Evolutionary conservation across 2,888 invertebrate genomes (phyloP).

Genomic region (Epinotia bilunana): DNA sequence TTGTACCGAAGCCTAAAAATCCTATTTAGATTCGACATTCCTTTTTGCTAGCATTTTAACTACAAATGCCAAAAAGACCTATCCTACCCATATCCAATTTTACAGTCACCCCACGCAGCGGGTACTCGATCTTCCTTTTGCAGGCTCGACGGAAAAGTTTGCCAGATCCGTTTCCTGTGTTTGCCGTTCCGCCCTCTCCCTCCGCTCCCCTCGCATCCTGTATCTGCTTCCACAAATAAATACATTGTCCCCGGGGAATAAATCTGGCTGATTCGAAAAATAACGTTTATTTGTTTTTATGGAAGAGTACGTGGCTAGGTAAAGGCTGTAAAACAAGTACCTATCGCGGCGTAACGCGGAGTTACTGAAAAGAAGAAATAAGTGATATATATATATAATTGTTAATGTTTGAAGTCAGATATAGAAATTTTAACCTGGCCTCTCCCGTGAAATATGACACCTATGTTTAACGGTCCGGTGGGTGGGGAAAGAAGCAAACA

Average conservation of each 20-base stretch:
- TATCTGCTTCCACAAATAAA: slow-evolving; percentile 69
- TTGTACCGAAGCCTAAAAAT: not conserved
- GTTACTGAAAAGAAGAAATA: not conserved
- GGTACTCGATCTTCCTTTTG: slow-evolving; percentile 68
- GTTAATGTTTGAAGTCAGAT: too few species aligned
- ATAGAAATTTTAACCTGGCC: too few species aligned
- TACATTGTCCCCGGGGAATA: slow-evolving; percentile 70
- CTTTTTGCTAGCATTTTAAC: not conserved
- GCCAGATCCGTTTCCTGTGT: slow-evolving; percentile 81
- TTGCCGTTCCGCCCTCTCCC: slow-evolving; percentile 67
- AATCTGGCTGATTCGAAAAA: slow-evolving; percentile 69
- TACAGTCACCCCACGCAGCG: slow-evolving; percentile 63
- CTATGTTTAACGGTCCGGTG: too few species aligned
- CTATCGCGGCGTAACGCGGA: not conserved
- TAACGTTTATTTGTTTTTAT: slow-evolving; percentile 58
- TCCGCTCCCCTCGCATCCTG: slow-evolving; percentile 55
- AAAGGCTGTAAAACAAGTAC: slow-evolving; percentile 16
- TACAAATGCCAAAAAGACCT: not conserved
- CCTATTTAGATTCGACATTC: not conserved
- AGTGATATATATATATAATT: not conserved
- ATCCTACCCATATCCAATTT: slow-evolving; percentile 36
- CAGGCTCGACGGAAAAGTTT: slow-evolving; percentile 76
- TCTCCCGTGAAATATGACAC: too few species aligned
- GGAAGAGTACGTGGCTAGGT: slow-evolving; percentile 13
- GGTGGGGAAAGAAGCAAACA: too few species aligned